phyloP scores from a whole-genome alignment of 2,888 invertebrate genomes.

The Acronicta leporina region DNA sequence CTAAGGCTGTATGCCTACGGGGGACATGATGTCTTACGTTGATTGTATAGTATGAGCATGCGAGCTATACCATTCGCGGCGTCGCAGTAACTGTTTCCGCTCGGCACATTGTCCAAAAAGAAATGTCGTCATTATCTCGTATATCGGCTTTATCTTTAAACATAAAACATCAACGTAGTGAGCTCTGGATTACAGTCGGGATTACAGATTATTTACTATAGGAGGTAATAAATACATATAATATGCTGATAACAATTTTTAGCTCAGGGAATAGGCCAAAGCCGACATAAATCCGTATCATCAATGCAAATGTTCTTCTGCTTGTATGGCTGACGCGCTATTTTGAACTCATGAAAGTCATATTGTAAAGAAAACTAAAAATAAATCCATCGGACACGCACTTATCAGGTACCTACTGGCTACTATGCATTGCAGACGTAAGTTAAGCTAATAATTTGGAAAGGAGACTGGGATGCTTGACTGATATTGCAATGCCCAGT shows the following conservation, averaged over 20 bases:
- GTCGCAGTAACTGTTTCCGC: conserved; percentile 49
- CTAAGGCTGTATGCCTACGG: conserved; percentile 70
- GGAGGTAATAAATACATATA: conserved; percentile 58
- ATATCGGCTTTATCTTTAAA: conserved; percentile 64
- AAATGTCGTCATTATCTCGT: conserved; percentile 60
- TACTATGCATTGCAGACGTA: not conserved
- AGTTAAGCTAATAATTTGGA: not conserved
- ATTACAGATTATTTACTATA: conserved; percentile 65
- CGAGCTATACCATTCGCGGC: conserved; percentile 41
- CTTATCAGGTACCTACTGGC: too few species aligned
- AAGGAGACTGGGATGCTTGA: conserved; percentile 7
- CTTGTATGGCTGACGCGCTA: not conserved
- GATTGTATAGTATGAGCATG: conserved; percentile 24
- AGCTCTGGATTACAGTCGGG: conserved; percentile 60
- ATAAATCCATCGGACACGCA: not conserved
- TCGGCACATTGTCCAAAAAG: conserved; percentile 51
- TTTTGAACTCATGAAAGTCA: too few species aligned
- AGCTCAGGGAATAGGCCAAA: conserved; percentile 18
- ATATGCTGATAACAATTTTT: conserved; percentile 48
- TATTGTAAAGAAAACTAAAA: not conserved
- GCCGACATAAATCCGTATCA: conserved; percentile 5
- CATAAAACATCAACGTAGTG: conserved; percentile 57
- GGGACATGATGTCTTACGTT: conserved; percentile 58
- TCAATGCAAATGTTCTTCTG: not conserved
- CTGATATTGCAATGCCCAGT: not conserved